A percentile compares a stretch with the other conserved stretches of the same genome.
These are phyloP conservation scores for Incurvaria masculella DNA, from an alignment of 2,888 invertebrate species.

Conservation along the genomic window DNA sequence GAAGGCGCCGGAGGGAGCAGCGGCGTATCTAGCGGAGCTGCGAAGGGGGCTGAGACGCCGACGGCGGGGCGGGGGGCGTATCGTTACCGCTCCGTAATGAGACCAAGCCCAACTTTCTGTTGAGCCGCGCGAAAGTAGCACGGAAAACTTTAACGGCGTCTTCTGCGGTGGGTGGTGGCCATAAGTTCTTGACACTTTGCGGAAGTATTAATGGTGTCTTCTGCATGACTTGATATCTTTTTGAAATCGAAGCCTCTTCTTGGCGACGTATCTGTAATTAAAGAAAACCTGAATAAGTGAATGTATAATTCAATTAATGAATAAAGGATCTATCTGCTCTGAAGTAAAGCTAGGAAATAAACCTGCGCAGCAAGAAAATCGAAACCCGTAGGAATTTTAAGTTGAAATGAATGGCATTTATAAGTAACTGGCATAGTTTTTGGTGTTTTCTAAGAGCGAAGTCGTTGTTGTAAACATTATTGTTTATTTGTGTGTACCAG, in stretches of 20 bases:
- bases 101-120: conserved; percentile 38
- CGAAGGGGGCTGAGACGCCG: neutral
- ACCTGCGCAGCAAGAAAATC: too few species aligned
- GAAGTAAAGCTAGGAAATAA: too few species aligned
- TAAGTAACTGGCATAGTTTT: too few species aligned
- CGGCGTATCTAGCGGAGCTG: neutral
- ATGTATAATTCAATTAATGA: too few species aligned
- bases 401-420: too few species aligned
- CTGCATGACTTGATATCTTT: neutral
- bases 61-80: neutral
- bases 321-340: too few species aligned
- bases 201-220: too few species aligned
- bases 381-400: too few species aligned
- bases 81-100: neutral
- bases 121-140: conserved; percentile 51
- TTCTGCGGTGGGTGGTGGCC: conserved; percentile 25
- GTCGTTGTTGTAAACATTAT: too few species aligned
- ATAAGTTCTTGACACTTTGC: conserved; percentile 26
- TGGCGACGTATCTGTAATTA: neutral
- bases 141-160: conserved; percentile 58
- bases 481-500: too few species aligned
- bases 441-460: too few species aligned
- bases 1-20: neutral
- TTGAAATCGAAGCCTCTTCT: neutral
- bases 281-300: too few species aligned